phyloP scores from a whole-genome alignment of 2,888 invertebrate species.

The Polyommatus iphigenia region DNA sequence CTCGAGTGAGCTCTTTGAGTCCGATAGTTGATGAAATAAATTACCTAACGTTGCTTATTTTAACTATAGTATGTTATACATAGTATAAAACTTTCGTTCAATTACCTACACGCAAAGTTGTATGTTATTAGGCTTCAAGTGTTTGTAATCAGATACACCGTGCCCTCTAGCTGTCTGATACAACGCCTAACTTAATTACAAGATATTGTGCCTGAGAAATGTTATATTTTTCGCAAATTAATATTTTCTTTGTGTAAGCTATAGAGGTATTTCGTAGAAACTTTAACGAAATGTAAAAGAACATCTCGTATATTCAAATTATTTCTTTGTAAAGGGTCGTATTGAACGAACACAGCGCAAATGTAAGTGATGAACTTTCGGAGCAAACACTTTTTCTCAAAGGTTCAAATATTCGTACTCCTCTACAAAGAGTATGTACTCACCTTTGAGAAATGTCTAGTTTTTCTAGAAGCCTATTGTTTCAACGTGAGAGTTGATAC shows the following conservation, averaged over 20 bases:
- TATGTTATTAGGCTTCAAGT: not conserved
- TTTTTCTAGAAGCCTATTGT: not conserved
- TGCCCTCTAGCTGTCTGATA: not conserved
- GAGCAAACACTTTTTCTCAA: slow-evolving; percentile 6
- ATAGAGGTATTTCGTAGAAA: not conserved
- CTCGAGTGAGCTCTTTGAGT: not conserved
- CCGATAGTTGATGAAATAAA: not conserved
- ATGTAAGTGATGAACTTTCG: slow-evolving; percentile 3
- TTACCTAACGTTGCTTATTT: not conserved
- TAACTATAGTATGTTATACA: not conserved
- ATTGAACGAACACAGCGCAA: not conserved
- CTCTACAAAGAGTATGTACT: not conserved
- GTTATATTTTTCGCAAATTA: not conserved
- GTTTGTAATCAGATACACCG: not conserved
- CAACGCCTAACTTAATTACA: not conserved
- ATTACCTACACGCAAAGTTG: not conserved
- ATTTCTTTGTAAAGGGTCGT: not conserved
- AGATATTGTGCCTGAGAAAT: not conserved
- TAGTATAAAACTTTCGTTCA: not conserved
- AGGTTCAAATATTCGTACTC: not conserved
- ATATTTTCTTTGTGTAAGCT: not conserved
- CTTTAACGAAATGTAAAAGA: not conserved
- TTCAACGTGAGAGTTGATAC: not conserved
- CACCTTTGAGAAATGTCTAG: slow-evolving; percentile 1
- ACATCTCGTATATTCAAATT: not conserved